Percentiles rank a stretch among this genome's conserved stretches.
phyloP scores from a whole-genome alignment of 2,113 vertebrate genomes.

The Siniperca chuatsi region DNA sequence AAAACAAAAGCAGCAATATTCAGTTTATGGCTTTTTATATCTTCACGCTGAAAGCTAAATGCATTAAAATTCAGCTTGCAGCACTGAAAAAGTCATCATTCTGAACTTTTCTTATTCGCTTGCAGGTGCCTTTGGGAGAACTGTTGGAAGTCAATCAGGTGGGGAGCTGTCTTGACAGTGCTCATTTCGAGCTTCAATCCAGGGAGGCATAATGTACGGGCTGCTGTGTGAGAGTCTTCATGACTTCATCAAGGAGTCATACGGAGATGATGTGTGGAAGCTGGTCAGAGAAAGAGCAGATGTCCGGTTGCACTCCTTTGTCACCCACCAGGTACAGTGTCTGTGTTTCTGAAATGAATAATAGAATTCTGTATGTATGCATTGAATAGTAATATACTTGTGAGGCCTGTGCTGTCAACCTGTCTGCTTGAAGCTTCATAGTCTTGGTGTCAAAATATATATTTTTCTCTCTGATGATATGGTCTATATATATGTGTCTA shows the following conservation, averaged over 20 bases:
- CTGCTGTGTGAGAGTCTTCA: conserved; percentile 86
- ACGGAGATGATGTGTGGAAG: conserved; percentile 86
- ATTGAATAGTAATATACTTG: conserved; percentile 1
- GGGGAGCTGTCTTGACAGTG: conserved; percentile 48
- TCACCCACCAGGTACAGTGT: conserved; percentile 81
- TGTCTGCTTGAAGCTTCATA: not conserved
- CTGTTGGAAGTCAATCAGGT: conserved; percentile 65
- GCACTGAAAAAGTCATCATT: conserved; percentile 46
- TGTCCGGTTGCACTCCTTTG: conserved; percentile 84
- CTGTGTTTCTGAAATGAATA: not conserved
- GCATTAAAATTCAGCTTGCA: conserved; percentile 67
- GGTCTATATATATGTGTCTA: conserved; percentile 37
- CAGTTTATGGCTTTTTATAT: conserved; percentile 50
- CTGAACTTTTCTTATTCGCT: conserved; percentile 54
- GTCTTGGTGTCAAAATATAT: conserved; percentile 1
- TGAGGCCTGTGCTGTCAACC: not conserved
- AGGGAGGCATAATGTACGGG: conserved; percentile 78
- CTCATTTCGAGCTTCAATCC: conserved; percentile 54
- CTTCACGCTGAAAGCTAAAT: conserved; percentile 54
- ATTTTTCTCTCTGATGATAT: not conserved
- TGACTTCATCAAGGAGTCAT: conserved; percentile 86
- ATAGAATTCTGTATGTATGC: not conserved
- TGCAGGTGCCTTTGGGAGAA: conserved; percentile 71
- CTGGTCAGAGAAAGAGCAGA: conserved; percentile 84
- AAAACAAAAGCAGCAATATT: conserved; percentile 33